Evolutionary conservation across 1,140 invertebrate species (phyloP).

Genomic region (Zaprionus capensis): DNA sequence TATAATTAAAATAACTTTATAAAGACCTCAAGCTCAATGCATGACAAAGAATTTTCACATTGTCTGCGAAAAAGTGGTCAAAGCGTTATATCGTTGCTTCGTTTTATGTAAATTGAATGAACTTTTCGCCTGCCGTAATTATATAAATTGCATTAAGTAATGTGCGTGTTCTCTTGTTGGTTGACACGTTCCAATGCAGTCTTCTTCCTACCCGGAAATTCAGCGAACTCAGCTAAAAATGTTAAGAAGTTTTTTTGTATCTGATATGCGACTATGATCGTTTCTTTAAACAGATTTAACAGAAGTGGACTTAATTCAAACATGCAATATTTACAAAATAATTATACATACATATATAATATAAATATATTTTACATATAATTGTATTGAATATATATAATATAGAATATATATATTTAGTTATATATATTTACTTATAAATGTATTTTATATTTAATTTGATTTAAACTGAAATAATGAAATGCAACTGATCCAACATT

Average conservation of each 20-base stretch:
- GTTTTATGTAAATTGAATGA: conserved; percentile 57
- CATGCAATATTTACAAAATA: no score
- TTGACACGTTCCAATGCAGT: conserved; percentile 33
- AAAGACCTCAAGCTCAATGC: conserved; percentile 47
- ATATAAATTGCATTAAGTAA: conserved; percentile 46
- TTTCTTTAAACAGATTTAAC: no score
- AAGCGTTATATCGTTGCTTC: conserved; percentile 3
- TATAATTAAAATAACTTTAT: conserved; percentile 15
- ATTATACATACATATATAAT: no score
- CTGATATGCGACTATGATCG: background rate
- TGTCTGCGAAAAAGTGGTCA: conserved; percentile 30
- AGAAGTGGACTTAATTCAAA: no score
- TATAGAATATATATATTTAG: no score
- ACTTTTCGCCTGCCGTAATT: conserved; percentile 41
- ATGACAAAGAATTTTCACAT: conserved; percentile 37
- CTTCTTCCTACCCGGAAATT: conserved; percentile 21
- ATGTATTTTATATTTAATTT: no score
- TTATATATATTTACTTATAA: no score
- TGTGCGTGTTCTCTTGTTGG: conserved; percentile 21
- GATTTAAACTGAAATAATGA: no score
- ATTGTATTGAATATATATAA: no score
- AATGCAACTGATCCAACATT: no score
- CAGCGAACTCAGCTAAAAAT: conserved; percentile 31
- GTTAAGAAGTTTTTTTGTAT: conserved; percentile 46
- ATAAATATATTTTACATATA: no score